Evolutionary conservation across 2,888 invertebrate genomes (phyloP).

Genomic region (Eutolmus rufibarbis): DNA sequence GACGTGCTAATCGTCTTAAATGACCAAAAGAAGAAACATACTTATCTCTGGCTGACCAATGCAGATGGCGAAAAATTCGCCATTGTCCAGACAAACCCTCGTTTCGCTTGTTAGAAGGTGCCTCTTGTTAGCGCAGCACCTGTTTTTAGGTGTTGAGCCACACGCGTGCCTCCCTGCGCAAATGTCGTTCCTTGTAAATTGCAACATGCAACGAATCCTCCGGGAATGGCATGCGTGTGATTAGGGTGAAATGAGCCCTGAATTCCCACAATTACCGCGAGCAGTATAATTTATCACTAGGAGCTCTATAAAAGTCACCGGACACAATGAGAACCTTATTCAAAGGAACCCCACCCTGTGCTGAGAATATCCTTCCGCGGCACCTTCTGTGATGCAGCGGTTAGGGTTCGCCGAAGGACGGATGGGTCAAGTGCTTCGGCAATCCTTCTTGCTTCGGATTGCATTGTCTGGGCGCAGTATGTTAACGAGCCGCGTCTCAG

Average conservation of each 20-base stretch:
- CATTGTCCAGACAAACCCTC: background rate
- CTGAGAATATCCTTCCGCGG: background rate
- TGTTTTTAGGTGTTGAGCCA: background rate
- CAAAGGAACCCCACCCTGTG: background rate
- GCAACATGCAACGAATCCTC: background rate
- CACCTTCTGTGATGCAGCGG: background rate
- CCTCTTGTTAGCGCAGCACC: background rate
- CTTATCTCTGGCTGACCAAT: background rate
- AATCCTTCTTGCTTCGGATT: background rate
- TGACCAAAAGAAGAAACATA: background rate
- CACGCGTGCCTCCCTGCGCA: background rate
- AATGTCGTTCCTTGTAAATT: slow-evolving; percentile 1
- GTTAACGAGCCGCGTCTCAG: background rate
- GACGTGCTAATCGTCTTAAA: background rate
- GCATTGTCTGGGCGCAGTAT: background rate
- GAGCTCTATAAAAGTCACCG: background rate
- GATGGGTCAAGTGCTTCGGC: background rate
- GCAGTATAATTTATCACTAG: background rate
- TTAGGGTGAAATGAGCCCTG: slow-evolving; percentile 1
- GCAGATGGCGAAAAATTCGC: background rate
- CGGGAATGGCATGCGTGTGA: background rate
- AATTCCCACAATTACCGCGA: background rate
- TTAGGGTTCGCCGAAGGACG: background rate
- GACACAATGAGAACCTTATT: background rate
- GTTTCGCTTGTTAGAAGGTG: background rate